These are phyloP conservation scores for Pterophyllum scalare DNA, from an alignment of 2,113 vertebrate genomes.

Conservation along the genomic window DNA sequence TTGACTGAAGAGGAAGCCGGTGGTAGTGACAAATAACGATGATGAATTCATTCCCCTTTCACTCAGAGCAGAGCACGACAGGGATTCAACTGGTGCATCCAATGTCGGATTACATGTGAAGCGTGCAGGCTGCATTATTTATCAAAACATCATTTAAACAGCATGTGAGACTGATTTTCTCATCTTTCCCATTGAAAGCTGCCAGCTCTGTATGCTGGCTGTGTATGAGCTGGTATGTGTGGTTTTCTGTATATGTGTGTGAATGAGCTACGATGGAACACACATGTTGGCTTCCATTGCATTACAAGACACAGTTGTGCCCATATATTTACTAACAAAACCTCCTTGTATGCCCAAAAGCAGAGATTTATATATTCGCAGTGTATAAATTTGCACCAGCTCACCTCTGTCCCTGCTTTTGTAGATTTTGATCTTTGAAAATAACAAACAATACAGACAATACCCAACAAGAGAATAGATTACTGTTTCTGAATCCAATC, in stretches of 20 bases:
- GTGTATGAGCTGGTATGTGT: conserved; percentile 10
- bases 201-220: conserved; percentile 19
- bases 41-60: conserved; percentile 66
- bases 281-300: conserved; percentile 7
- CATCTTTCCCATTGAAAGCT: conserved; percentile 27
- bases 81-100: conserved; percentile 46
- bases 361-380: neutral
- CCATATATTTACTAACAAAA: neutral
- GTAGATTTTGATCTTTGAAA: neutral
- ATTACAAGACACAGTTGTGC: neutral
- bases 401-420: neutral
- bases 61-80: conserved; percentile 28
- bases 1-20: conserved; percentile 60
- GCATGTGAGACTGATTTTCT: conserved; percentile 47
- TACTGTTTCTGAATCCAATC: conserved; percentile 11
- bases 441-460: conserved; percentile 1
- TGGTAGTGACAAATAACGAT: conserved; percentile 58
- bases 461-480: neutral
- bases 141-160: conserved; percentile 71
- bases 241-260: neutral
- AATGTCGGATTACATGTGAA: conserved; percentile 63
- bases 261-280: conserved; percentile 13
- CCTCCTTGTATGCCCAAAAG: neutral
- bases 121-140: conserved; percentile 68
- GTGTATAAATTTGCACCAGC: neutral